These are phyloP conservation scores for Triplophysa dalaica DNA, from an alignment of 2,113 vertebrate species.

Conservation along the genomic window DNA sequence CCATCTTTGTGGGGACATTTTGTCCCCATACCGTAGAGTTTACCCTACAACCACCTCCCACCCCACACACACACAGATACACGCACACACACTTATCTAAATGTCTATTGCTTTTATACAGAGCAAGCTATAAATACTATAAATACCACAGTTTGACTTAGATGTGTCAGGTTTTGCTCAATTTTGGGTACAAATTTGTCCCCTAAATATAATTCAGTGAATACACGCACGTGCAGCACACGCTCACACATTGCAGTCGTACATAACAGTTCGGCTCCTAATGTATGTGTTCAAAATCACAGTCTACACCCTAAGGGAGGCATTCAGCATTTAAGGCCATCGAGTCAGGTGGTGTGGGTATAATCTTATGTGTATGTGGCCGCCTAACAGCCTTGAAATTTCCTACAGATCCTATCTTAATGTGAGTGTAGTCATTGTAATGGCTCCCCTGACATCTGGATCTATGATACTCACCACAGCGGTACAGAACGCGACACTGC, in stretches of 20 bases:
- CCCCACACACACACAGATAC: background rate
- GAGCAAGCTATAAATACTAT: too few relatives aligned
- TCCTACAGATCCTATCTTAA: slow-evolving; percentile 14
- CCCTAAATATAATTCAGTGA: too few relatives aligned
- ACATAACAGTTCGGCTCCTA: background rate
- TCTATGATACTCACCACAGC: background rate
- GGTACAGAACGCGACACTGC: background rate
- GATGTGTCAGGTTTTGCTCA: too few relatives aligned
- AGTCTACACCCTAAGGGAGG: background rate
- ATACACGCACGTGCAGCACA: background rate
- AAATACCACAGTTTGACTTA: too few relatives aligned
- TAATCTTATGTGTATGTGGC: slow-evolving; percentile 1
- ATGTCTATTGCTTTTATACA: too few relatives aligned
- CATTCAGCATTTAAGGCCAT: background rate
- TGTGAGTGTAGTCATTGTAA: background rate
- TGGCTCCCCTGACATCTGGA: background rate
- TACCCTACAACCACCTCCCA: too few relatives aligned
- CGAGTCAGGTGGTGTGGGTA: background rate
- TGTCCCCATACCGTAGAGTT: too few relatives aligned
- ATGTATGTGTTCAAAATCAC: background rate
- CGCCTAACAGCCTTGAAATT: slow-evolving; percentile 33
- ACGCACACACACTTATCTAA: background rate
- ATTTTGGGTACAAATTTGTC: too few relatives aligned
- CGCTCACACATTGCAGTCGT: background rate
- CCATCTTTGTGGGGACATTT: too few relatives aligned